These are phyloP conservation scores for Drosophila sordidula DNA, from an alignment of 2,888 invertebrate genomes.

Conservation along the genomic window DNA sequence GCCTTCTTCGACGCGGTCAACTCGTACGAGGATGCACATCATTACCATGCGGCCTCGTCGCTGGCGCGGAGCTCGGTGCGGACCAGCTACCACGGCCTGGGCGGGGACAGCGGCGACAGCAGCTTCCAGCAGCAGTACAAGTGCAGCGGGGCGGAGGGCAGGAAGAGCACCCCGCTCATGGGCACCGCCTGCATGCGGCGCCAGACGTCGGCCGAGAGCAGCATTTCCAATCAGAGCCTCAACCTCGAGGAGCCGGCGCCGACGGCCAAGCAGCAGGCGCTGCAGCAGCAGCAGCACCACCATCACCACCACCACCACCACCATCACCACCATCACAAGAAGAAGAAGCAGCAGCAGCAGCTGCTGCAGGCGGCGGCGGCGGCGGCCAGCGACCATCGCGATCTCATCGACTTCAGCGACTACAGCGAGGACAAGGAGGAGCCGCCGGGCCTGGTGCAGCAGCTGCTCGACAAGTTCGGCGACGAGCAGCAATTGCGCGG, in stretches of 20 bases:
- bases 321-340: slow-evolving; percentile 58
- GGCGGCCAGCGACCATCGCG: slow-evolving; percentile 55
- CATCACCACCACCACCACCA: slow-evolving; percentile 56
- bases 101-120: slow-evolving; percentile 83
- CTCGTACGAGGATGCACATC: slow-evolving; percentile 79
- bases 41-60: slow-evolving; percentile 80
- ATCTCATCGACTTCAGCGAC: slow-evolving; percentile 84
- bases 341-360: slow-evolving; percentile 55
- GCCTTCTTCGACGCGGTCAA: slow-evolving; percentile 83
- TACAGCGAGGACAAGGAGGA: slow-evolving; percentile 77
- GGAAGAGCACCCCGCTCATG: slow-evolving; percentile 77
- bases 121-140: slow-evolving; percentile 85
- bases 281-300: slow-evolving; percentile 30
- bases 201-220: slow-evolving; percentile 85
- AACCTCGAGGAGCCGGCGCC: slow-evolving; percentile 80
- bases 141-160: slow-evolving; percentile 73
- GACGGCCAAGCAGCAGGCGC: slow-evolving; percentile 28
- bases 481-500: slow-evolving; percentile 58
- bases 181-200: slow-evolving; percentile 82
- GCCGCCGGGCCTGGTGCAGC: slow-evolving; percentile 70
- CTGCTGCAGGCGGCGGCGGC: slow-evolving; percentile 1
- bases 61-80: slow-evolving; percentile 84
- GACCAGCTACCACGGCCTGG: slow-evolving; percentile 82
- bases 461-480: slow-evolving; percentile 66
- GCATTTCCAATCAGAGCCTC: slow-evolving; percentile 85